A percentile compares a stretch with the other conserved stretches of the same genome.
phyloP scores from a whole-genome alignment of 1,140 invertebrate species.

The Panagrolaimus sp. region DNA sequence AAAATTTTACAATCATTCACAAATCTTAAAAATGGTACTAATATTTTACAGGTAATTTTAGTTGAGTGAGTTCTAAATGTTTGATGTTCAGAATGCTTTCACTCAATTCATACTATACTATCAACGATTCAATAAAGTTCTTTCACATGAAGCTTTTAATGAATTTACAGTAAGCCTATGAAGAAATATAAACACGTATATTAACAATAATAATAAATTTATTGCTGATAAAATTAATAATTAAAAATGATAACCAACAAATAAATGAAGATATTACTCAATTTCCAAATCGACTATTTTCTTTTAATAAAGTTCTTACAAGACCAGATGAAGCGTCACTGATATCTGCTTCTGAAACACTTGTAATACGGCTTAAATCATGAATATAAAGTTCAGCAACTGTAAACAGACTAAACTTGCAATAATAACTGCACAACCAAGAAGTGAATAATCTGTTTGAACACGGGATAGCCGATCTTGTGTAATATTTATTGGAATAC shows the following conservation, averaged over 20 bases:
- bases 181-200: constrained; percentile 87
- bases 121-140: constrained; percentile 87
- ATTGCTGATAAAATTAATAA: too few relatives aligned
- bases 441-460: background rate
- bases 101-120: constrained; percentile 95
- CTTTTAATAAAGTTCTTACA: too few relatives aligned
- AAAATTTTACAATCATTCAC: constrained; percentile 92
- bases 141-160: constrained; percentile 69
- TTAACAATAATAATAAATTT: constrained; percentile 15
- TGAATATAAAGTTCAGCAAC: background rate
- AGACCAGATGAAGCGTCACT: background rate
- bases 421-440: background rate
- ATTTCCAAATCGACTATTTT: too few relatives aligned
- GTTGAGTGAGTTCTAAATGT: too few relatives aligned
- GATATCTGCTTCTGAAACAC: background rate
- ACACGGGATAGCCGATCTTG: background rate
- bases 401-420: background rate
- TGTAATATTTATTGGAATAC: background rate
- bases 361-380: background rate
- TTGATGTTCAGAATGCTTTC: constrained; percentile 72
- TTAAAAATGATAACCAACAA: too few relatives aligned
- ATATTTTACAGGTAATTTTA: constrained; percentile 67
- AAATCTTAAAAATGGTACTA: constrained; percentile 86
- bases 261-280: too few relatives aligned
- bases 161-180: constrained; percentile 68